Evolutionary conservation across 2,888 invertebrate genomes (phyloP).

Genomic region (Hipparchia sbordonii): DNA sequence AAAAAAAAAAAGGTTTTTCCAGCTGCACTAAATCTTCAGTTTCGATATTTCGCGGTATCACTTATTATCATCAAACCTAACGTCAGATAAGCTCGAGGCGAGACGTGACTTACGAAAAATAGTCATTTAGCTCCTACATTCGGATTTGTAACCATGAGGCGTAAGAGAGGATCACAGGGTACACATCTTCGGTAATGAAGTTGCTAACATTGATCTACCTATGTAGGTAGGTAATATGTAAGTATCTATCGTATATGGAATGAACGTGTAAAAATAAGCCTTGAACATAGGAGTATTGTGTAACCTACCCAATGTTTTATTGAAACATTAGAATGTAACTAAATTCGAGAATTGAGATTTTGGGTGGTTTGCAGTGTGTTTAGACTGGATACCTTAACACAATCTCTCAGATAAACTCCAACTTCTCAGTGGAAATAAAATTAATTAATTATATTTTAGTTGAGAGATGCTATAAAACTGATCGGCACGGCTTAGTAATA

Average conservation of each 20-base stretch:
- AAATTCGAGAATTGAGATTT: too few species aligned
- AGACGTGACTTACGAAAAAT: constrained; percentile 80
- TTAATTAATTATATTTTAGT: too few species aligned
- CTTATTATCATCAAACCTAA: constrained; percentile 81
- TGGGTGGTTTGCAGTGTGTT: too few species aligned
- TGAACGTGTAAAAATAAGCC: not conserved
- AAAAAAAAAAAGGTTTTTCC: constrained; percentile 40
- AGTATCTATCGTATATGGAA: not conserved
- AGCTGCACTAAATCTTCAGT: constrained; percentile 46
- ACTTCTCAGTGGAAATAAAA: too few species aligned
- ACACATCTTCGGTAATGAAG: constrained; percentile 28
- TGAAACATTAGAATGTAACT: too few species aligned
- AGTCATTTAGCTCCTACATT: constrained; percentile 61
- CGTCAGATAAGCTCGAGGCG: constrained; percentile 73
- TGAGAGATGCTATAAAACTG: too few species aligned
- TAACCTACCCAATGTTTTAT: too few species aligned
- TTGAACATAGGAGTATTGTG: too few species aligned
- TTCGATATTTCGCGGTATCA: constrained; percentile 70
- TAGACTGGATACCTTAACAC: too few species aligned
- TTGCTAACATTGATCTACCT: constrained; percentile 15
- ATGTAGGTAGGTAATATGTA: not conserved
- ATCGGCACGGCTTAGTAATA: too few species aligned
- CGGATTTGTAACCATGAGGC: constrained; percentile 56
- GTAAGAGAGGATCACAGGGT: constrained; percentile 33
- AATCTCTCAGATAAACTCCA: too few species aligned